Evolutionary conservation across 2,888 invertebrate genomes (phyloP), one percentile per base, ranked within the genome.

Genomic region (Lobophora halterata): DNA sequence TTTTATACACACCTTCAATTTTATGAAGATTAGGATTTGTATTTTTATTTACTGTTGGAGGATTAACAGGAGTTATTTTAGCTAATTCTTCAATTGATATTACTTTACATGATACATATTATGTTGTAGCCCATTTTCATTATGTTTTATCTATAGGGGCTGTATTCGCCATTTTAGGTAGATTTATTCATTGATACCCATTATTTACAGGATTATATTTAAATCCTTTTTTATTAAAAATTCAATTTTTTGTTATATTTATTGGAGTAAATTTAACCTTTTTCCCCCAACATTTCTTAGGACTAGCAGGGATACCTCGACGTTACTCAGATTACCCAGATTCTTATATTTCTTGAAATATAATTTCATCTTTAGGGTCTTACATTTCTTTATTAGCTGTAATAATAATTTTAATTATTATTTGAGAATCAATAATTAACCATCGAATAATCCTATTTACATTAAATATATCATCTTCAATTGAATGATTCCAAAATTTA

Each of bases 51-150:
- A 93, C 93, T 4, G 79, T 93, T 9, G 94, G 93, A 6, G 93
- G 94, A 46, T 71, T 93, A 83, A 93, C 92, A 6, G 90, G 90
- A 55, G 89, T 91, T 52, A 76, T 93, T 54, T 74, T 93, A 80
- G 90, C 93, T 42, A 94, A 94, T 68, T 93, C 93, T 13, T 93
- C 93, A 6, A 87, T 95, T 82, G 94, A 95, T 88, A 91, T 93
- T 77, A 87, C 91, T 43, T 49, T 94, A 5, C 94, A 95, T 81
- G 94, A 95, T 66, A 94, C 93, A n/a, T 94, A 94, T 71, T 95
- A 94, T 89, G 93, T 94, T 30, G 93, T 94, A 17, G 93, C 93
- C 2, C 94, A 95, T 74, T 95, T 95, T 61, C 94, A 95, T 70
- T 94, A 94, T 89, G 94, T 94, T 1, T 58, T 94, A 63, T 93